Evolutionary conservation across 2,888 invertebrate genomes (phyloP), one percentile per base, ranked within the genome.

Genomic region (Entomobrya multifasciata): DNA sequence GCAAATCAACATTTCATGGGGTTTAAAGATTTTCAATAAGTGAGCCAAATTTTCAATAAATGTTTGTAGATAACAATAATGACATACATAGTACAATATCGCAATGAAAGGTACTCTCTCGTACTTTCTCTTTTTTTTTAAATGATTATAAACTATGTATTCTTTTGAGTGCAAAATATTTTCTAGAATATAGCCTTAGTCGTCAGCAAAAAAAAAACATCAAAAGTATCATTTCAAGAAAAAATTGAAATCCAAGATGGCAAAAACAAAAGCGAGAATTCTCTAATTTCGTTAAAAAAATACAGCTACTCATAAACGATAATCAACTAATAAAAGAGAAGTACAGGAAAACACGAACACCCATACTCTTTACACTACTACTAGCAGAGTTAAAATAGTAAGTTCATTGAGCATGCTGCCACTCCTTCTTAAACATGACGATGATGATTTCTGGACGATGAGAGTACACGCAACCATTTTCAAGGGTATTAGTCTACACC

Each of bases 351-450:
- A 52, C 55, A 55, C 55, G 22, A 74, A 74, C 74, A 27, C 30
- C 52, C n/a, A n/a, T n/a, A n/a, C n/a, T n/a, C n/a, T n/a, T n/a
- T n/a, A n/a, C n/a, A n/a, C n/a, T 55, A 74, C 74, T 25, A 70
- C 70, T 22, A 57, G 25, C 6, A 2, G 57, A 57, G 67, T n/a
- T 8, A 25, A 67, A 70, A 20, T 44, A 47, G 22, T 4, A 47
- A 22, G 70, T 70, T 70, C 70, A 70, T 70, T 70, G 47, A 70
- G 47, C 25, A 70, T 70, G 70, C 74, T 74, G 74, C 74, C 74
- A 74, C 74, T 74, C 74, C 74, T 74, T 55, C 74, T 36, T 36
- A 30, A 20, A 20, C 27, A 74, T n/a, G 55, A 55, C 52, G 74
- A 74, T 74, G 74, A 74, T 74, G 36, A 36, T 36, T 36, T 36